Base-by-base conservation (phyloP, 2,113 vertebrate genomes). In the Rattus rattus region DNA sequence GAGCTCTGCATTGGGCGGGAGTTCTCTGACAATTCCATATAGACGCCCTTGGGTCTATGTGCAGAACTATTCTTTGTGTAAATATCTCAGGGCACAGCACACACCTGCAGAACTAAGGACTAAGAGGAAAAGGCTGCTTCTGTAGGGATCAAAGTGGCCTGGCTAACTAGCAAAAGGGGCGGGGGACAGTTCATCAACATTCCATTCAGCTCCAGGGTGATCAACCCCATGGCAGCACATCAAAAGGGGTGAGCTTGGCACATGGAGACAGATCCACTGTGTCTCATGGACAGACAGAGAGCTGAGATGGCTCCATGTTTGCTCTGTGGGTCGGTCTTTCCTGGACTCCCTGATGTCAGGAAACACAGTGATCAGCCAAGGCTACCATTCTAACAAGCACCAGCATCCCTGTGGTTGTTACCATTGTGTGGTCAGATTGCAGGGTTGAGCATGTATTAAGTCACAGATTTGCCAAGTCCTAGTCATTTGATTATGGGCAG, bases 371-470 rank as follows among this genome's bases (percentile, higher is more conserved):
- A 2, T 33, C 26, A 39, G 26, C 84, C 52, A 13, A 12, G 1
- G 16, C 10, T 2, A 8, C 17, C 33, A 7, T 28, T 36, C 72
- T 10, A 39, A 52, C 0, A n/a, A 75, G 30, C 3, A 0, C 4
- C 0, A 5, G 49, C 9, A 2, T 43, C 14, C 5, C 30, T 20
- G 6, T 7, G 10, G 30, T 56, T 17, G 0, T 26, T 17, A 20
- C 19, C 7, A 13, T 7, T 4, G 43, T 0, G 0, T 13, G 1
- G 1, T 43, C 8, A 61, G 4, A 16, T 59, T 52, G 4, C 14
- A 7, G 54, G 2, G 22, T 36, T 3, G 11, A 49, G 33, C 12
- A 22, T 2, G 0, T 10, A 59, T 26, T 49, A 22, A 59, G 33
- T 65, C 14, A 10, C 0, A 12, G 47, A 49, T 4, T 9, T 16